Evolutionary conservation across 2,888 invertebrate species (phyloP).

Genomic region (Chloroclystis v-ata): DNA sequence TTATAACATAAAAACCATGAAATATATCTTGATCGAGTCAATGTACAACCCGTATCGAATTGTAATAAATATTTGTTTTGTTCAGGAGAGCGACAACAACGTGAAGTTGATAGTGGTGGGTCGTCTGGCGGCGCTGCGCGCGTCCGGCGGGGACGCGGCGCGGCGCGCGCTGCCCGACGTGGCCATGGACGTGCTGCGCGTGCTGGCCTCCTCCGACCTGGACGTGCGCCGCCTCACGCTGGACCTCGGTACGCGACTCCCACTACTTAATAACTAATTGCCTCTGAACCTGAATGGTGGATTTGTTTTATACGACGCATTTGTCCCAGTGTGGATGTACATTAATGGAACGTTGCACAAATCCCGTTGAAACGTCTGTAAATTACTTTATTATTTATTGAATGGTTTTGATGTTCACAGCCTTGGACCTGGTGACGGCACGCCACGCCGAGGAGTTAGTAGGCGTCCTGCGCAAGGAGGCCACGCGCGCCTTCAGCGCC

Average conservation of each 20-base stretch:
- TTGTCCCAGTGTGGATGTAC: too few species aligned
- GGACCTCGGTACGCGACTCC: conserved; percentile 73
- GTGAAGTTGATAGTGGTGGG: conserved; percentile 99
- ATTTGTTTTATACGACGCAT: too few species aligned
- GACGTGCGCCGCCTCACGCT: conserved; percentile 95
- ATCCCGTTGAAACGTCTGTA: too few species aligned
- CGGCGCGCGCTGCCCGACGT: conserved; percentile 88
- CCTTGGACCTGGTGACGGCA: conserved; percentile 28
- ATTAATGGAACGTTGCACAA: too few species aligned
- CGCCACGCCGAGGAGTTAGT: conserved; percentile 80
- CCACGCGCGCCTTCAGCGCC: conserved; percentile 90
- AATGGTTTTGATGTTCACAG: conserved; percentile 1
- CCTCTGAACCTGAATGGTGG: too few species aligned
- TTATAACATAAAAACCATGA: too few species aligned
- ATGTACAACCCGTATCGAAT: too few species aligned
- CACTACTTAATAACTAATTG: background rate
- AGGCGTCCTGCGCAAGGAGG: conserved; percentile 92
- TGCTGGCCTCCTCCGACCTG: conserved; percentile 93
- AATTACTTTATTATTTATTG: too few species aligned
- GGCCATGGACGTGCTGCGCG: conserved; percentile 98
- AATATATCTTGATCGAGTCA: too few species aligned
- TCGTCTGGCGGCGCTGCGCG: conserved; percentile 90
- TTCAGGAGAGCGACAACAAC: conserved; percentile 97
- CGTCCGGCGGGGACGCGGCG: conserved; percentile 90
- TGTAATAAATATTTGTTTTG: background rate